These are phyloP conservation scores for Syrmaticus mikado DNA, from an alignment of 2,113 vertebrate species.

Conservation along the genomic window DNA sequence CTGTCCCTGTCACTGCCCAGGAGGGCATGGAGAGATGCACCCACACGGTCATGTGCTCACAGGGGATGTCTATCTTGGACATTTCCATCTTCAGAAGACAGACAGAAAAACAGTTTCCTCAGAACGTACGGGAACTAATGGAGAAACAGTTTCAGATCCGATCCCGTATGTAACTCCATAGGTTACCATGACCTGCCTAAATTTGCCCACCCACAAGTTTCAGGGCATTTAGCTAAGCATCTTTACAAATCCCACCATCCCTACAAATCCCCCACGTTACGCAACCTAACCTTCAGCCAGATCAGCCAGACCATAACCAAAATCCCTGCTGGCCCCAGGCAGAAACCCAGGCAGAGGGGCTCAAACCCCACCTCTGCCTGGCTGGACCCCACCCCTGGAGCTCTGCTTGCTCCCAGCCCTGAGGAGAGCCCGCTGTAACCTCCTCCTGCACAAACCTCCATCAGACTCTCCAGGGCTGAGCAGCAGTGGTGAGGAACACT, in stretches of 20 bases:
- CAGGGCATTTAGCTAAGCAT: neutral
- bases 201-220: neutral
- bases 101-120: neutral
- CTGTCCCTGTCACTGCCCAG: neutral
- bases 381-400: neutral
- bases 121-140: neutral
- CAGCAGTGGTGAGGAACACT: neutral
- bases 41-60: neutral
- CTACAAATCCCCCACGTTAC: too few relatives aligned
- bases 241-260: neutral
- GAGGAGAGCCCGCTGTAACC: neutral
- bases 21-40: neutral
- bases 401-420: neutral
- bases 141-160: neutral
- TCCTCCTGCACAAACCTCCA: neutral
- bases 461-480: neutral
- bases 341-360: neutral
- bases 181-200: neutral
- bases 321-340: accelerated
- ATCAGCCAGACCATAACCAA: neutral
- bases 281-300: neutral
- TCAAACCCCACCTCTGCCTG: neutral
- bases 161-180: neutral
- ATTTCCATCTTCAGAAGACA: neutral
- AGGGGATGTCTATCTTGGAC: neutral